Evolutionary conservation across 1,140 invertebrate genomes (phyloP).

Genomic region (Amyelois transitella): DNA sequence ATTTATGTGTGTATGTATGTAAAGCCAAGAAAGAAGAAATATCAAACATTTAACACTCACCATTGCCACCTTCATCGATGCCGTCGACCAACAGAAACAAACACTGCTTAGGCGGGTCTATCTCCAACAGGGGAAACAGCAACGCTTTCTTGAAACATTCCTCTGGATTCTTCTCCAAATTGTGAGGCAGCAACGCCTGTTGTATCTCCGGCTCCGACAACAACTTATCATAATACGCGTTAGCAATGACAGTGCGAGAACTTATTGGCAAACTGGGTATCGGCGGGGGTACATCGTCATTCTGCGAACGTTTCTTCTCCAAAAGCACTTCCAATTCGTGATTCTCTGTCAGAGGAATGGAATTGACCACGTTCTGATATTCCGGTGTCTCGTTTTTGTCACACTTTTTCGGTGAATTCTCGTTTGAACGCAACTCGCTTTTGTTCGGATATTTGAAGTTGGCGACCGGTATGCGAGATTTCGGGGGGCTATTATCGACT

Average conservation of each 20-base stretch:
- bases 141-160: slow-evolving; percentile 92
- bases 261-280: slow-evolving; percentile 78
- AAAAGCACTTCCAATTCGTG: slow-evolving; percentile 32
- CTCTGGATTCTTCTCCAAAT: slow-evolving; percentile 88
- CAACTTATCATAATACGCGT: slow-evolving; percentile 88
- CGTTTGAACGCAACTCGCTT: slow-evolving; percentile 50
- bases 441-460: slow-evolving; percentile 71
- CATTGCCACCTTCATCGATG: slow-evolving; percentile 82
- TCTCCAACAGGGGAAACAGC: slow-evolving; percentile 89
- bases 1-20: too few relatives aligned
- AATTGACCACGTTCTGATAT: slow-evolving; percentile 52
- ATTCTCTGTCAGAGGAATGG: slow-evolving; percentile 18
- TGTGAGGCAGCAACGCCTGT: slow-evolving; percentile 80
- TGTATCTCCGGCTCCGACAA: slow-evolving; percentile 85
- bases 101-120: slow-evolving; percentile 87
- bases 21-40: too few relatives aligned
- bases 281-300: slow-evolving; percentile 69
- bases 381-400: slow-evolving; percentile 44
- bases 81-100: slow-evolving; percentile 93
- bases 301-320: slow-evolving; percentile 34
- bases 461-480: slow-evolving; percentile 64
- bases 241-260: slow-evolving; percentile 79
- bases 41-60: slow-evolving; percentile 21
- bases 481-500: slow-evolving; percentile 48
- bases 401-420: slow-evolving; percentile 54